A percentile compares a stretch with the other conserved stretches of the same genome.
phyloP scores from a whole-genome alignment of 2,888 invertebrate genomes.

The Epirrhoe tristata region DNA sequence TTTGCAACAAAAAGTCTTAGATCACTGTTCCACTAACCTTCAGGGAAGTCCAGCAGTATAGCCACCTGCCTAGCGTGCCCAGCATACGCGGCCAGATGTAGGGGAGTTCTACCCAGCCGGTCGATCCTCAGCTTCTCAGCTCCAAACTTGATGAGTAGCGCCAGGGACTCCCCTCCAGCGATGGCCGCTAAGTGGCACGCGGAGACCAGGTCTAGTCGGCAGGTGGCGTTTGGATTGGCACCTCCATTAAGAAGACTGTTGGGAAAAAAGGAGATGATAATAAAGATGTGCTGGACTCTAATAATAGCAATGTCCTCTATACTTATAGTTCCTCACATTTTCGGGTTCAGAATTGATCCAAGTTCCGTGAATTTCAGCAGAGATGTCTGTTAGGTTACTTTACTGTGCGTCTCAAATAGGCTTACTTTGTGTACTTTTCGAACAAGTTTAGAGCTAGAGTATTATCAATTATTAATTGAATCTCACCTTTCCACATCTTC shows the following conservation, averaged over 20 bases:
- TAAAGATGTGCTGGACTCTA: too few relatives aligned
- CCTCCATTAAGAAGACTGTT: conserved; percentile 75
- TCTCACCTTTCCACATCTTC: conserved; percentile 71
- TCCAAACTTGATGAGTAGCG: conserved; percentile 71
- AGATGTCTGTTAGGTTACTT: too few relatives aligned
- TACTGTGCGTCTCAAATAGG: too few relatives aligned
- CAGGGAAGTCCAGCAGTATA: conserved; percentile 72
- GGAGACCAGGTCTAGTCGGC: conserved; percentile 72
- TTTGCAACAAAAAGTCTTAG: too few relatives aligned
- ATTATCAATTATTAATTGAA: not conserved
- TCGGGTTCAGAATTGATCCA: too few relatives aligned
- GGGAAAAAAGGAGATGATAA: not conserved
- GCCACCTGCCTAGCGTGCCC: conserved; percentile 77
- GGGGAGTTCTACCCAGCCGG: conserved; percentile 73
- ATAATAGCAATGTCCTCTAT: too few relatives aligned
- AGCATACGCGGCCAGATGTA: conserved; percentile 80
- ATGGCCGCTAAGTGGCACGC: conserved; percentile 80
- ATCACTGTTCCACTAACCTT: conserved; percentile 56
- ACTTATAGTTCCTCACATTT: too few relatives aligned
- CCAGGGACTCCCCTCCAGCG: conserved; percentile 68
- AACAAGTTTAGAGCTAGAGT: not conserved
- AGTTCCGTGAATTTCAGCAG: too few relatives aligned
- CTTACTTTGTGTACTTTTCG: too few relatives aligned
- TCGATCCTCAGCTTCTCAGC: conserved; percentile 75
- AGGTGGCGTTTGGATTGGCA: conserved; percentile 81